Evolutionary conservation across 2,113 vertebrate species (phyloP).

Genomic region (Riparia riparia): DNA sequence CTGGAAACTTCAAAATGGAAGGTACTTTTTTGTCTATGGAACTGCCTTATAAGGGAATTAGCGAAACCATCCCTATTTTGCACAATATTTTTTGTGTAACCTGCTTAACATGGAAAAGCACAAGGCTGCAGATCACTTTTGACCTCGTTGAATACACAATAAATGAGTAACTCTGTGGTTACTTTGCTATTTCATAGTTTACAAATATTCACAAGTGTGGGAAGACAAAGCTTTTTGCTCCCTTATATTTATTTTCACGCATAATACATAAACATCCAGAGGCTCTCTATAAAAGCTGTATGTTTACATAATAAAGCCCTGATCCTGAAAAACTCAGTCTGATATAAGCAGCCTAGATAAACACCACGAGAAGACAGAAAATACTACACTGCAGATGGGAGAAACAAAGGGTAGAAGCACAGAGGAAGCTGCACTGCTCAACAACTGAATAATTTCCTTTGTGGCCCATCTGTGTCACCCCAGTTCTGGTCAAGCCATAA

Average conservation of each 20-base stretch:
- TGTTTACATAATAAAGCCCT: not conserved
- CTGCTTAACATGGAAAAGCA: not conserved
- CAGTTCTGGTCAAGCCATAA: not conserved
- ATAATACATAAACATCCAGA: not conserved
- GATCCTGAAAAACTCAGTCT: not conserved
- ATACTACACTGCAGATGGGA: not conserved
- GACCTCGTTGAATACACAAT: not conserved
- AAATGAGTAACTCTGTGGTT: not conserved
- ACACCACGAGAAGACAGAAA: not conserved
- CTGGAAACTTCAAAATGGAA: constrained; percentile 12
- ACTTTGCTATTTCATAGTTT: not conserved
- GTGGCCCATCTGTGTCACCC: not conserved
- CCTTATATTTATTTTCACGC: not conserved
- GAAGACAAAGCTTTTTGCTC: not conserved
- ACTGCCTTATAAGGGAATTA: not conserved
- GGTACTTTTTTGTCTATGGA: not conserved
- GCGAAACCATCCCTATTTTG: not conserved
- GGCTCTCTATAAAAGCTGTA: not conserved
- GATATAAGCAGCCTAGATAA: not conserved
- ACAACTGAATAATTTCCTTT: fast-evolving
- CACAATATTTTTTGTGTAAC: not conserved
- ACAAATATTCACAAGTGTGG: not conserved
- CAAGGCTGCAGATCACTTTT: not conserved
- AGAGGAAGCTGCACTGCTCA: not conserved
- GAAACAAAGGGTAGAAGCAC: not conserved